phyloP scores from a whole-genome alignment of 2,888 invertebrate species.

The Torymus tubicola region DNA sequence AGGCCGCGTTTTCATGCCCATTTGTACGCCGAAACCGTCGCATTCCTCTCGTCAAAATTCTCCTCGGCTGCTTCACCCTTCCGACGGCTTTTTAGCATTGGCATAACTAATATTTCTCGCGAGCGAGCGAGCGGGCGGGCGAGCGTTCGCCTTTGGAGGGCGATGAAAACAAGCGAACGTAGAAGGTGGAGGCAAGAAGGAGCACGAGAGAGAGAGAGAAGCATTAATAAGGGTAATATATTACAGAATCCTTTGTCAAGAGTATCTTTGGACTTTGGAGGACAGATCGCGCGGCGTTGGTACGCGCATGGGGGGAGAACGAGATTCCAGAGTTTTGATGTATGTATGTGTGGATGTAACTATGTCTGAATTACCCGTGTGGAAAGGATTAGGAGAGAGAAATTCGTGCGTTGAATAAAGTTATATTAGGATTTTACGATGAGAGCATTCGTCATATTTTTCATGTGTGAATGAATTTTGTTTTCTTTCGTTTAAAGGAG shows the following conservation, averaged over 20 bases:
- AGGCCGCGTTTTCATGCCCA: slow-evolving; percentile 55
- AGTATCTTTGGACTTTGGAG: slow-evolving; percentile 67
- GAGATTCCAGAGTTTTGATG: slow-evolving; percentile 30
- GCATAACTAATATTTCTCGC: slow-evolving; percentile 61
- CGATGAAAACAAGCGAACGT: slow-evolving; percentile 53
- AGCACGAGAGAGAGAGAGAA: slow-evolving; percentile 53
- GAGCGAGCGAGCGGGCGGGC: slow-evolving; percentile 4
- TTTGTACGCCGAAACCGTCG: slow-evolving; percentile 53
- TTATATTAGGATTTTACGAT: not conserved
- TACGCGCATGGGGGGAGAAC: not conserved
- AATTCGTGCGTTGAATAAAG: slow-evolving; percentile 38
- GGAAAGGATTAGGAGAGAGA: slow-evolving; percentile 9
- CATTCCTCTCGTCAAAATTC: slow-evolving; percentile 55
- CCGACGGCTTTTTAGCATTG: slow-evolving; percentile 59
- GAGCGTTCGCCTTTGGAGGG: slow-evolving; percentile 47
- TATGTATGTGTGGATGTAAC: slow-evolving; percentile 8
- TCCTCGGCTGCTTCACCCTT: slow-evolving; percentile 55
- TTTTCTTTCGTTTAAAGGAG: not conserved
- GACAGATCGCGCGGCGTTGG: slow-evolving; percentile 36
- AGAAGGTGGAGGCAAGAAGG: slow-evolving; percentile 12
- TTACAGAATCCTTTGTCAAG: slow-evolving; percentile 71
- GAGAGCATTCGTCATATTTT: slow-evolving; percentile 32
- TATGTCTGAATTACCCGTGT: slow-evolving; percentile 16
- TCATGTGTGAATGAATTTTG: not conserved
- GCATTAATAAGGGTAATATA: slow-evolving; percentile 75